Percentiles rank a stretch among this genome's conserved stretches.
Evolutionary conservation across 2,888 invertebrate species (phyloP).

Genomic region (Notodonta ziczac): DNA sequence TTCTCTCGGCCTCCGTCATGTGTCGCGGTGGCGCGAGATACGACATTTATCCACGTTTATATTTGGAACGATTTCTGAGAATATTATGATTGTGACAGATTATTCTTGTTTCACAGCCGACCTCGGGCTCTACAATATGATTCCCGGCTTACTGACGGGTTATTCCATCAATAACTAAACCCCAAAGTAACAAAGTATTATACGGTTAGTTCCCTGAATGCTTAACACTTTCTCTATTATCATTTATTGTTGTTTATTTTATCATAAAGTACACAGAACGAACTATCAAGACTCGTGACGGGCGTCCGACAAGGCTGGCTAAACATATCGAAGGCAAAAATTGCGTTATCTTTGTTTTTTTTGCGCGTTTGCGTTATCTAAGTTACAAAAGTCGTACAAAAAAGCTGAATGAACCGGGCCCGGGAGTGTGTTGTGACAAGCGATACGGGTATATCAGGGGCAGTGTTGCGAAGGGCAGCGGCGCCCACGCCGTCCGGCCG

Average conservation of each 20-base stretch:
- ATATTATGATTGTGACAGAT: conserved; percentile 70
- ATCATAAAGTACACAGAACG: conserved; percentile 16
- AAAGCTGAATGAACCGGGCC: conserved; percentile 43
- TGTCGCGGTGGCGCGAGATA: conserved; percentile 76
- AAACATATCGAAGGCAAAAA: conserved; percentile 23
- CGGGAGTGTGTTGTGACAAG: conserved; percentile 59
- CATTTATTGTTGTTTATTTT: conserved; percentile 3
- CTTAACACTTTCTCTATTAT: background rate
- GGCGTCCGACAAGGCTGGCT: conserved; percentile 19
- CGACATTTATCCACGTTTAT: conserved; percentile 76
- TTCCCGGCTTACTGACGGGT: conserved; percentile 28
- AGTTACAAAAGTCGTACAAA: conserved; percentile 27
- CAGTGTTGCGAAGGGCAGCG: conserved; percentile 73
- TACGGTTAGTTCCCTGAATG: background rate
- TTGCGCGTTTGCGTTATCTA: conserved; percentile 23
- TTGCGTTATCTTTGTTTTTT: conserved; percentile 27
- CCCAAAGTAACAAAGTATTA: background rate
- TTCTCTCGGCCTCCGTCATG: conserved; percentile 76
- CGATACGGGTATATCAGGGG: conserved; percentile 56
- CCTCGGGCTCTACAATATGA: conserved; percentile 29
- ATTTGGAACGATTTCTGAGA: conserved; percentile 74
- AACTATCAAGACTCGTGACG: conserved; percentile 24
- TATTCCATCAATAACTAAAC: conserved; percentile 4
- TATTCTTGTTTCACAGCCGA: conserved; percentile 49
- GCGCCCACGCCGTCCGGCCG: conserved; percentile 72